These are phyloP conservation scores for Myotis vivesi DNA, from an alignment of 2,797 vertebrate species.

Conservation along the genomic window DNA sequence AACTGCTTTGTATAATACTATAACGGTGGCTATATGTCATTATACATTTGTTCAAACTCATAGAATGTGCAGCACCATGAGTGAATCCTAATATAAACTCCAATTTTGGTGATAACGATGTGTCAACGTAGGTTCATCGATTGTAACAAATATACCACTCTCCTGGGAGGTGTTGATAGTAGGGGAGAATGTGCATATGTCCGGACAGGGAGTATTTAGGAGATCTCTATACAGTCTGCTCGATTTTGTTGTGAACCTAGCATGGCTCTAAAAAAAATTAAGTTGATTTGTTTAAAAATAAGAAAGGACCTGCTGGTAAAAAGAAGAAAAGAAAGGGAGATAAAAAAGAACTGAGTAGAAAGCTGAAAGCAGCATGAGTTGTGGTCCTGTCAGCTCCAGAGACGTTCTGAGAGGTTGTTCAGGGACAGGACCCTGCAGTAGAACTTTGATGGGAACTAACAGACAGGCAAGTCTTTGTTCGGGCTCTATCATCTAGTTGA, in stretches of 20 bases:
- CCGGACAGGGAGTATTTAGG: neutral
- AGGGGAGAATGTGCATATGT: neutral
- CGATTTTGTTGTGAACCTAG: neutral
- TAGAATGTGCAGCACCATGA: neutral
- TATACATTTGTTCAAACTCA: neutral
- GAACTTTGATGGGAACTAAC: constrained; percentile 19
- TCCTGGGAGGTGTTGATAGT: neutral
- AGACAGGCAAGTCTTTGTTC: constrained; percentile 37
- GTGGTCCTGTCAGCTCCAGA: neutral
- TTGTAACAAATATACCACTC: neutral
- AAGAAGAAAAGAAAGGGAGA: neutral
- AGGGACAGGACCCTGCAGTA: neutral
- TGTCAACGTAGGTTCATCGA: neutral
- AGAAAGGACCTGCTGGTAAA: neutral
- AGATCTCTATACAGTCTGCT: neutral
- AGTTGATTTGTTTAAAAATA: neutral
- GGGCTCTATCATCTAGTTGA: constrained; percentile 9
- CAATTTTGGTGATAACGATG: neutral
- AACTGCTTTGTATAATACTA: neutral
- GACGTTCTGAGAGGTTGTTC: neutral
- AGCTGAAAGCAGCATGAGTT: neutral
- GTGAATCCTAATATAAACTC: neutral
- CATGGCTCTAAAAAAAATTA: neutral
- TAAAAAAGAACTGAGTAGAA: neutral
- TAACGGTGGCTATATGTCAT: neutral